Conservation (phyloP, 2,888 invertebrate species). For the Leuctra nigra region DNA sequence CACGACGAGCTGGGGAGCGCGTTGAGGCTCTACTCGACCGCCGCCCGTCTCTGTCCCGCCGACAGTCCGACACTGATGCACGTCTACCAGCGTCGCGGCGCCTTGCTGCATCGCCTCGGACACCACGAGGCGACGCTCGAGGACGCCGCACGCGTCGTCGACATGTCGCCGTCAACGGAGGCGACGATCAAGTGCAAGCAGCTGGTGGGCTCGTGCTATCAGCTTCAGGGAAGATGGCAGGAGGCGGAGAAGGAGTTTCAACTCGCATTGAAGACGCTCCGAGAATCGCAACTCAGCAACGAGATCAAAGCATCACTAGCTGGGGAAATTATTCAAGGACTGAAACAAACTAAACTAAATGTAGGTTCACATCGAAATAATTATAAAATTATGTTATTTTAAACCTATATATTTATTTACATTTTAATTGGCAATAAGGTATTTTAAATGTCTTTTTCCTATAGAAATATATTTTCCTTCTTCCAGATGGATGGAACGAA, state of each 20-base stretch:
- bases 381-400: neutral
- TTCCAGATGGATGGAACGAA: no score
- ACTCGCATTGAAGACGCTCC: conserved; percentile 6
- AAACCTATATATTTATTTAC: no score
- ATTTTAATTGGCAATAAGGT: no score
- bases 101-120: neutral
- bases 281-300: neutral
- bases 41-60: neutral
- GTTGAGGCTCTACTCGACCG: conserved; percentile 1
- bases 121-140: neutral
- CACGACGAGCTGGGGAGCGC: neutral
- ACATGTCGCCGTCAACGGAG: neutral
- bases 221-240: neutral
- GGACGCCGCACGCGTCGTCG: neutral
- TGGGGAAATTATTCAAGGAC: neutral
- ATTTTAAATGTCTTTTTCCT: no score
- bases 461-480: no score
- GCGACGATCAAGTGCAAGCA: neutral
- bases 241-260: neutral
- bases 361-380: conserved; percentile 2
- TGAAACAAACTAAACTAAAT: neutral
- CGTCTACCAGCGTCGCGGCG: neutral
- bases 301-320: neutral
- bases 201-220: neutral
- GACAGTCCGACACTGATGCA: conserved; percentile 4